Conservation (phyloP, 2,797 vertebrate genomes). For the Synaphobranchus kaupii region DNA sequence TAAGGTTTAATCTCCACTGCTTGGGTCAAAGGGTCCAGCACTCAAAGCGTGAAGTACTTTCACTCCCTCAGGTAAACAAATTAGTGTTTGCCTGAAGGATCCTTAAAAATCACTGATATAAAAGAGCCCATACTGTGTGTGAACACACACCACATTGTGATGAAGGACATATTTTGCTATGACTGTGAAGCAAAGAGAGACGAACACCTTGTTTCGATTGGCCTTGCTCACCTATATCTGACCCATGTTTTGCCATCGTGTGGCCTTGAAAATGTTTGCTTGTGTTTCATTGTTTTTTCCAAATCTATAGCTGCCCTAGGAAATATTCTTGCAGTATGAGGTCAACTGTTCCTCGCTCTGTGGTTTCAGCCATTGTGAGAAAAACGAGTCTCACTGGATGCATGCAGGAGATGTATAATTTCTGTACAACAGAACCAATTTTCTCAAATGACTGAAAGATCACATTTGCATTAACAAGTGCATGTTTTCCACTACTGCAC, state of each 20-base stretch:
- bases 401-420: not conserved
- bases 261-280: not conserved
- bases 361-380: not conserved
- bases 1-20: not conserved
- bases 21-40: not conserved
- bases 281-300: not conserved
- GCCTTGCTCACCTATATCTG: conserved; percentile 11
- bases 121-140: not conserved
- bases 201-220: not conserved
- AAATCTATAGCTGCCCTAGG: conserved; percentile 1
- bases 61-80: conserved; percentile 11
- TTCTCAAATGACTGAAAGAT: not conserved
- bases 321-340: not conserved
- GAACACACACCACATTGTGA: conserved; percentile 11
- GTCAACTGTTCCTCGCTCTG: not conserved
- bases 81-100: conserved; percentile 26
- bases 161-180: conserved; percentile 23
- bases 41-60: conserved; percentile 10
- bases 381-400: not conserved
- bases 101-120: conserved; percentile 16
- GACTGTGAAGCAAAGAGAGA: conserved; percentile 17
- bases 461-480: not conserved
- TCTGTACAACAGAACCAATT: not conserved
- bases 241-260: not conserved
- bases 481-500: not conserved